Conservation (phyloP, 2,113 vertebrate species). For the Abramis brama region DNA sequence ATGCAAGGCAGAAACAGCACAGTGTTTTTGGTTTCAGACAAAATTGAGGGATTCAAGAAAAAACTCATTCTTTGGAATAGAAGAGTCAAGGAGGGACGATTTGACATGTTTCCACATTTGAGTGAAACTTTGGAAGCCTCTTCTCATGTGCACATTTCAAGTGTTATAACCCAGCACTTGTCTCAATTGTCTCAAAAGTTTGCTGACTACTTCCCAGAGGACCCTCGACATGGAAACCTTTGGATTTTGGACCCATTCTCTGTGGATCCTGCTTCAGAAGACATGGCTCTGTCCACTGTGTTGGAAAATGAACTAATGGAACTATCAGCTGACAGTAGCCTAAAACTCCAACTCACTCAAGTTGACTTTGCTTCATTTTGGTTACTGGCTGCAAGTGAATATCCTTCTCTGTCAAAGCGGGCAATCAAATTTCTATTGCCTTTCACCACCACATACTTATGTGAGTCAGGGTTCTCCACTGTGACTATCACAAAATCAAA, state of each 20-base stretch:
- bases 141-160: conserved; percentile 16
- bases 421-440: conserved; percentile 44
- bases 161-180: conserved; percentile 23
- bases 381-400: conserved; percentile 38
- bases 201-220: conserved; percentile 24
- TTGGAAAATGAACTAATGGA: conserved; percentile 41
- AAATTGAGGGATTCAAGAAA: not conserved
- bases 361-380: conserved; percentile 45
- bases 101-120: conserved; percentile 33
- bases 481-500: conserved; percentile 45
- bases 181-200: conserved; percentile 38
- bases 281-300: conserved; percentile 39
- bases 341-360: conserved; percentile 15
- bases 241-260: conserved; percentile 42
- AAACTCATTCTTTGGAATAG: not conserved
- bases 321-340: conserved; percentile 43
- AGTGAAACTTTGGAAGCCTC: conserved; percentile 16
- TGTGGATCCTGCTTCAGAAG: conserved; percentile 36
- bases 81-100: conserved; percentile 9
- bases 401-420: conserved; percentile 26
- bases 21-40: not conserved
- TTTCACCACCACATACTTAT: conserved; percentile 41
- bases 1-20: not conserved
- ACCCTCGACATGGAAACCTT: conserved; percentile 30
- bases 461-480: conserved; percentile 48